Evolutionary conservation across 2,888 invertebrate species (phyloP), one percentile per base, ranked within the genome.

Genomic region (Cosmia trapezina): DNA sequence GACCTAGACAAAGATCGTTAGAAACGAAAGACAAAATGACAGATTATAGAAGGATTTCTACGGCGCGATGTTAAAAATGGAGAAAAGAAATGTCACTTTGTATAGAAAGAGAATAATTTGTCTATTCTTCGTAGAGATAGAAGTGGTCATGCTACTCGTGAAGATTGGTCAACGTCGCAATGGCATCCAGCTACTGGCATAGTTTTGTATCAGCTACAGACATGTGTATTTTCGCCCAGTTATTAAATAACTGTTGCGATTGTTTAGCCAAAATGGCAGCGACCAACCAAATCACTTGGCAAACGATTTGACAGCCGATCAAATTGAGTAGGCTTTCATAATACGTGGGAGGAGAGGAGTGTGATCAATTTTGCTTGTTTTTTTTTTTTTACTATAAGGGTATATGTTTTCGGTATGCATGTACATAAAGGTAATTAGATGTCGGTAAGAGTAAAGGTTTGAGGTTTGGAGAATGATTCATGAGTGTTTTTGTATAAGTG

Each of bases 341-440:
- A 49, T 57, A 57, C 43, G 43, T 63, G 47, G 28, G 54, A 61
- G 41, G 19, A 41, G 43, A n/a, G 28, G 17, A 54, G 33, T 54
- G 22, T 49, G 33, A 43, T 37, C 60, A 14, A 49, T 51, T 41
- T 43, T 33, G 65, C 70, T 73, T 73, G 28, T 73, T 47, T 57
- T 57, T 56, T n/a, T 37, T 53, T 53, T 33, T 33, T 28, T n/a
- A 5, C 45, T 33, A 45, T 56, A 51, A 14, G 1, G 14, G 19
- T 63, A 33, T n/a, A 54, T 68, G 14, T 64, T 45, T 71, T 62
- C 43, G 19, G 62, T 59, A n/a, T 80, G 80, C 80, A 80, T 80
- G 80, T 33, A 47, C 45, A 6, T 75, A 57, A 70, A 64, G n/a
- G 45, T 60, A 60, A 51, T 61, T 66, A 74, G 57, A 67, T 53